These are phyloP conservation scores for Gari tellinella DNA, from an alignment of 2,888 invertebrate genomes.

Conservation along the genomic window DNA sequence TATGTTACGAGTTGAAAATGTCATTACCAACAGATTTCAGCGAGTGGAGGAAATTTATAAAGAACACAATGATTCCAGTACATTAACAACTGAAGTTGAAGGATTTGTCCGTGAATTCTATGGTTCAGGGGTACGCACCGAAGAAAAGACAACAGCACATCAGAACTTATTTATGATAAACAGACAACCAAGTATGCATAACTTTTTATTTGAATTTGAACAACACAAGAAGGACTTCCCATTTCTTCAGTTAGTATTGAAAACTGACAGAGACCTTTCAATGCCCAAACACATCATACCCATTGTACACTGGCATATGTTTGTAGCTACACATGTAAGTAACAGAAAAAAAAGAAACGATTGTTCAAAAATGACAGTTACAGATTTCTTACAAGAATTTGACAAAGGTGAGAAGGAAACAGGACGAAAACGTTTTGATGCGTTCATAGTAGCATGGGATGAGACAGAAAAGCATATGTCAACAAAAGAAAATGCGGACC, in stretches of 20 bases:
- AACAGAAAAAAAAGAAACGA: conserved; percentile 53
- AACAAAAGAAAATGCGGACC: background rate
- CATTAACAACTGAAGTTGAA: background rate
- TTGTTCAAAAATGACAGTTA: conserved; percentile 50
- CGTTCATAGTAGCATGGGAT: conserved; percentile 14
- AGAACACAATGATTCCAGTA: no score
- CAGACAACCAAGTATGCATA: conserved; percentile 7
- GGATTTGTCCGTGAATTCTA: no score
- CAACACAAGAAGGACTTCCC: conserved; percentile 12
- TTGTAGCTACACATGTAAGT: conserved; percentile 41
- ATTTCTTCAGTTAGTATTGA: conserved; percentile 38
- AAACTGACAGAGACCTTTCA: conserved; percentile 17
- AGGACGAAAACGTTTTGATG: conserved; percentile 14
- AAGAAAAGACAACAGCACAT: background rate
- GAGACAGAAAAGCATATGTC: background rate
- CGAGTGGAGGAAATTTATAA: conserved; percentile 1
- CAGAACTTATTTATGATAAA: conserved; percentile 32
- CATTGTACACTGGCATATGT: conserved; percentile 60
- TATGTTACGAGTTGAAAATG: background rate
- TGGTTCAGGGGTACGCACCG: background rate
- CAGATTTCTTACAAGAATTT: conserved; percentile 26
- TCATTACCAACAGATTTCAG: conserved; percentile 15
- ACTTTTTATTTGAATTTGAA: conserved; percentile 31
- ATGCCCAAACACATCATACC: conserved; percentile 41
- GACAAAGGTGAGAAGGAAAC: conserved; percentile 3